phyloP scores from a whole-genome alignment of 2,888 invertebrate species.

The Ochropleura plecta region DNA sequence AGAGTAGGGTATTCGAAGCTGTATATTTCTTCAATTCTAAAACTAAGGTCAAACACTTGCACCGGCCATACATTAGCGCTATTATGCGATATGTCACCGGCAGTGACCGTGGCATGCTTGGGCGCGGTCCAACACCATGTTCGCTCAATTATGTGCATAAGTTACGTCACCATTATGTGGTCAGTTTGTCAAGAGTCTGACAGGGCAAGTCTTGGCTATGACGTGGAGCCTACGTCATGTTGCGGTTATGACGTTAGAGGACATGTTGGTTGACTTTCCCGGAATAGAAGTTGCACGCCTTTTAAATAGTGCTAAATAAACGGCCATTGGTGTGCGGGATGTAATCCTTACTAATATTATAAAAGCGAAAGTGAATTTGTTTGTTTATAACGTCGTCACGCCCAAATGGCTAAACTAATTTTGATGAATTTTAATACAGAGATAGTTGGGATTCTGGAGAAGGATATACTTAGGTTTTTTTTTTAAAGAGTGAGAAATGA shows the following conservation, averaged over 20 bases:
- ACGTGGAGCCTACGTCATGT: constrained; percentile 36
- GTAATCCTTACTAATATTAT: too few species aligned
- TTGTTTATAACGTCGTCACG: too few species aligned
- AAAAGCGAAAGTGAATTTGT: too few species aligned
- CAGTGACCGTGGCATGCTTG: constrained; percentile 71
- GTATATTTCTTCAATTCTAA: neutral
- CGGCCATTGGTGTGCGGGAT: neutral
- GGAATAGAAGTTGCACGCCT: neutral
- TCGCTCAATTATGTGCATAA: constrained; percentile 64
- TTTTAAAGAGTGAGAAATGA: too few species aligned
- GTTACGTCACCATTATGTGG: constrained; percentile 54
- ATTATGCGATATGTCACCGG: constrained; percentile 54
- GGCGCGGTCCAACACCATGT: constrained; percentile 70
- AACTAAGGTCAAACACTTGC: constrained; percentile 21
- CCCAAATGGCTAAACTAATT: too few species aligned
- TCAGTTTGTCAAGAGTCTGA: constrained; percentile 33
- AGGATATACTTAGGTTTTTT: too few species aligned
- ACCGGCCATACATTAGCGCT: constrained; percentile 50
- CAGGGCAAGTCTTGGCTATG: constrained; percentile 35
- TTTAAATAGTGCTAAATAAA: neutral
- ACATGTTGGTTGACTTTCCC: neutral
- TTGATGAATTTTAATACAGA: too few species aligned
- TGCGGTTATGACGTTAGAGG: neutral
- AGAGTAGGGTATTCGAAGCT: neutral
- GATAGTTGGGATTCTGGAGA: too few species aligned